Base-by-base conservation (phyloP, 1,140 invertebrate species). In the Druon quercuslanigerum region DNA sequence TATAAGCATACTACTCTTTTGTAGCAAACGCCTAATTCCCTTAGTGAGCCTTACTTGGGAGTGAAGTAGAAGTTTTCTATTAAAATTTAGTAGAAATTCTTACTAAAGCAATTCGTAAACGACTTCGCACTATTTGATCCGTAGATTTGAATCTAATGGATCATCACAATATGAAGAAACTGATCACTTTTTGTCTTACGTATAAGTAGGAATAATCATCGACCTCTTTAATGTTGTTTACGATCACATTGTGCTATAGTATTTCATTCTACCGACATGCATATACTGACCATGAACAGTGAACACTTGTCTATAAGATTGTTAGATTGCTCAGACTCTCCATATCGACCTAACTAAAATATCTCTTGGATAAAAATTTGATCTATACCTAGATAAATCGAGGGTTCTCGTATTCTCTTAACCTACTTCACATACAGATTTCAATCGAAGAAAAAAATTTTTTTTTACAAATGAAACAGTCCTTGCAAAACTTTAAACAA, bases 141-240 rank as follows among this genome's bases (percentile, higher is more conserved):
- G 40, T 5, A 66, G 57, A 66, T 66, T 46, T 16, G 25, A 66
- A 66, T 66, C 25, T 66, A 66, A 33, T 66, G 57, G 25, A 66
- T 66, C 25, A 40, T 33, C 25, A 46, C 25, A 66, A 40, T 20
- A 66, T 66, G 14, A 66, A 25, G 25, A 66, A 66, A 66, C 60
- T 66, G 14, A 66, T 66, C 60, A 46, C 25, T 66, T 66, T 66
- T 66, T 66, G 16, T 40, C 25, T 66, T 33, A 46, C 12, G 3
- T 56, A 56, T 19, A 56, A 56, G 0, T 20, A 16, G 46, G 60
- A 33, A 40, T 66, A 66, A 66, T 66, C 33, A 66, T 66, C 60
- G 13, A 66, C 60, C 60, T 40, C 33, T 66, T 66, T 40, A 66
- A 66, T 66, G 25, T 46, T 40, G 60, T 66, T 66, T 40, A 66